Base-by-base conservation (phyloP, 2,113 vertebrate species). In the Periophthalmus modestus region DNA sequence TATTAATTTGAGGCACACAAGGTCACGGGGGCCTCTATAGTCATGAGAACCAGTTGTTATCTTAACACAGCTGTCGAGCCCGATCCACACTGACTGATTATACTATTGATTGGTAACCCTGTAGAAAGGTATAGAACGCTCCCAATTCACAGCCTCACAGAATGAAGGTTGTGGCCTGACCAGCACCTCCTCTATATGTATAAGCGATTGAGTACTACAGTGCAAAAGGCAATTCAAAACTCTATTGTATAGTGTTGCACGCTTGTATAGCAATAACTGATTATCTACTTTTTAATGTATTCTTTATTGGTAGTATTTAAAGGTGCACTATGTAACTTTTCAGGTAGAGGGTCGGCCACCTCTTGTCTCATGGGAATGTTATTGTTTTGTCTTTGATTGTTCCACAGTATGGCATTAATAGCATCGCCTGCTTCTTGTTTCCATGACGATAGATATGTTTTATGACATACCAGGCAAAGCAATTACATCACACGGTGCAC, bases 1-100 rank as follows among this genome's bases (percentile, higher is more conserved):
- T 92, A 93, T 93, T 92, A 93, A 93, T 92, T 92, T 88, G 89
- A 89, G 83, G 77, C 84, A 74, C 74, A 74, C 88, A 87, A 93
- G 92, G 92, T 92, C 91, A 90, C n/a, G 33, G 81, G 81, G 85
- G 88, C 77, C 63, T 39, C 76, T 74, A 81, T 80, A 87, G 89
- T 78, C 91, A 85, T 92, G 93, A 90, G 92, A 93, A 91, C 84
- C 72, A 80, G 83, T 87, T 88, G 86, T 92, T 93, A 93, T 91
- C 90, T 89, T 89, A 88, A 88, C 86, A 77, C 82, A 84, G 81
- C 83, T 87, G 89, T 85, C 90, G 71, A 75, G 71, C 86, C 78
- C 79, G 83, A 85, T 86, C 91, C 83, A 85, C 82, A 85, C 84
- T 89, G 88, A 91, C 84, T 91, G 91, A 92, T 92, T 87, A 87